Evolutionary conservation across 2,888 invertebrate genomes (phyloP).

Genomic region (Cryptocephalus moraei): DNA sequence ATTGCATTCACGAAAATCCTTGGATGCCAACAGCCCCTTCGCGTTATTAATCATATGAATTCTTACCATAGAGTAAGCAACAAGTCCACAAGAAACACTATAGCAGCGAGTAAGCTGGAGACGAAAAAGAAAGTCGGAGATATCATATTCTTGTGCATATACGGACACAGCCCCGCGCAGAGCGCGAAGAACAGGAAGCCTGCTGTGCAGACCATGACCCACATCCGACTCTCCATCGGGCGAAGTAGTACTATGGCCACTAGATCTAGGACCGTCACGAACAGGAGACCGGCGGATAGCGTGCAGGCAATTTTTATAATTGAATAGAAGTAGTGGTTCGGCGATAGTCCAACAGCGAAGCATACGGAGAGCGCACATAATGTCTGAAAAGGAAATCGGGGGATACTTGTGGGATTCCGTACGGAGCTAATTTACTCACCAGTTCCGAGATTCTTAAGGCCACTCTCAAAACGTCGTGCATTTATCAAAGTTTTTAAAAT

Average conservation of each 20-base stretch:
- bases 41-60: not conserved
- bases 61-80: slow-evolving; percentile 4
- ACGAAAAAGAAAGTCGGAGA: not conserved
- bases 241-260: too few relatives aligned
- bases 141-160: not conserved
- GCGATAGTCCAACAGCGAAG: too few relatives aligned
- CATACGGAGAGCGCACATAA: too few relatives aligned
- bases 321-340: too few relatives aligned
- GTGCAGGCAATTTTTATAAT: not conserved
- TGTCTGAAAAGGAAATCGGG: too few relatives aligned
- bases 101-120: slow-evolving; percentile 2
- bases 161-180: slow-evolving; percentile 4
- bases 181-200: slow-evolving; percentile 7
- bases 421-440: too few relatives aligned
- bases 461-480: too few relatives aligned
- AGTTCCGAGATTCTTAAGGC: too few relatives aligned
- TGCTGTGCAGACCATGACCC: slow-evolving; percentile 7
- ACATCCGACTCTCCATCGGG: slow-evolving; percentile 7
- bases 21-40: too few relatives aligned
- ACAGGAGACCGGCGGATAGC: slow-evolving; percentile 3
- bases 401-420: too few relatives aligned
- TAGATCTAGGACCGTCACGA: slow-evolving; percentile 6
- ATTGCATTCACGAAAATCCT: too few relatives aligned
- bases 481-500: too few relatives aligned
- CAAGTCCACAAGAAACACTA: slow-evolving; percentile 6